Evolutionary conservation across 2,113 vertebrate species (phyloP).

Genomic region (Tenebrosternarchus preto): DNA sequence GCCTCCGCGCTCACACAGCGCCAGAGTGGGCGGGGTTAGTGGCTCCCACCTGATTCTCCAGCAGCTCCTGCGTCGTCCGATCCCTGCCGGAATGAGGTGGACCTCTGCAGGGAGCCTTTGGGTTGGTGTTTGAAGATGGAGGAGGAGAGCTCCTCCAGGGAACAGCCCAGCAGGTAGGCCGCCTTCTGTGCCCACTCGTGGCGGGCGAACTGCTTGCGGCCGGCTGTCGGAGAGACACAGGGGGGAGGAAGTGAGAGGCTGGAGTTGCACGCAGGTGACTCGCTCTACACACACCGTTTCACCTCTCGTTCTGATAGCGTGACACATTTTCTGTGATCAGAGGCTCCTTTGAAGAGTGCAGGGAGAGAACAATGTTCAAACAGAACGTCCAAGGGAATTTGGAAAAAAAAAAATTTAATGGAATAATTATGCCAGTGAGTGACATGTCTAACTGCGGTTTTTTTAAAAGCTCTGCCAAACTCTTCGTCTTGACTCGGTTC

Average conservation of each 20-base stretch:
- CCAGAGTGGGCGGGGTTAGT: no score
- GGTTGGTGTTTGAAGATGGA: conserved; percentile 92
- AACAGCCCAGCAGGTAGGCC: conserved; percentile 87
- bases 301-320: neutral
- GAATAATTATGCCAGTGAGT: no score
- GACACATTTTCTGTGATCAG: conserved; percentile 3
- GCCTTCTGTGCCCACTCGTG: conserved; percentile 99
- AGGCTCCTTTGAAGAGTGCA: neutral
- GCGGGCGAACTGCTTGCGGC: conserved; percentile 90
- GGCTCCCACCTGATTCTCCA: conserved; percentile 77
- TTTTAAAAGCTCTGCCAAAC: no score
- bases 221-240: conserved; percentile 66
- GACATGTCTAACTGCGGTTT: no score
- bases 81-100: conserved; percentile 91
- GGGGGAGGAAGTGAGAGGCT: neutral
- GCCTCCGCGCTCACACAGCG: no score
- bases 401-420: no score
- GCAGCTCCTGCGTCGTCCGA: conserved; percentile 75
- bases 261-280: no score
- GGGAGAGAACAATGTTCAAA: no score
- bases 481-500: no score
- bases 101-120: conserved; percentile 85
- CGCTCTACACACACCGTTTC: neutral
- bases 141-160: conserved; percentile 92
- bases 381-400: no score